Percentiles rank a stretch among this genome's conserved stretches.
These are phyloP conservation scores for Nebria salina DNA, from an alignment of 2,888 invertebrate species.

Conservation along the genomic window DNA sequence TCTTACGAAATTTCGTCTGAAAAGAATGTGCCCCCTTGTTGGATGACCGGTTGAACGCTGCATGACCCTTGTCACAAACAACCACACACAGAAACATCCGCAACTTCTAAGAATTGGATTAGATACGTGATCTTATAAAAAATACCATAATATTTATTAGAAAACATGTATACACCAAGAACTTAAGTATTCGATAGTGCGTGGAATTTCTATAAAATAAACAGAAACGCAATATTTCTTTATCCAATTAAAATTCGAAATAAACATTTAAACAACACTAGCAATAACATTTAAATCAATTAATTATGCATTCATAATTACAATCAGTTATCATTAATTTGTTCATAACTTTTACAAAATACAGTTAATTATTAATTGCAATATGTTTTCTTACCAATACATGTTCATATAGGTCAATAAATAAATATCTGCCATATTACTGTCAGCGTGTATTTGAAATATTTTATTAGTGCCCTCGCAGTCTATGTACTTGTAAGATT, in stretches of 20 bases:
- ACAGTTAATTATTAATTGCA: not conserved
- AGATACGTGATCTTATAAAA: too few species aligned
- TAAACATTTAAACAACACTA: not conserved
- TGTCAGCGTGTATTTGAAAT: slow-evolving; percentile 20
- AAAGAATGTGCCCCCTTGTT: slow-evolving; percentile 25
- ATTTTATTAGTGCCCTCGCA: slow-evolving; percentile 25
- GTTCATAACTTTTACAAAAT: not conserved
- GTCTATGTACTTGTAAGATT: slow-evolving; percentile 11
- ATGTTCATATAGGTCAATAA: not conserved
- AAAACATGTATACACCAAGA: too few species aligned
- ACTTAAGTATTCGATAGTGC: too few species aligned
- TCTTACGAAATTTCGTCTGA: slow-evolving; percentile 26
- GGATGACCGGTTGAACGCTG: slow-evolving; percentile 19
- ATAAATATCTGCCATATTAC: slow-evolving; percentile 10
- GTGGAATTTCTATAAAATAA: too few species aligned
- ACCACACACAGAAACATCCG: not conserved
- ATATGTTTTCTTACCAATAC: not conserved
- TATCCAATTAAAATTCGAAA: not conserved
- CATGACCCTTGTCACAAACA: slow-evolving; percentile 1
- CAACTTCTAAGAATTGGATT: not conserved
- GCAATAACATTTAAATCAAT: not conserved
- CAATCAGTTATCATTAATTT: not conserved
- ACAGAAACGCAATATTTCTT: not conserved
- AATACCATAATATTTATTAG: too few species aligned
- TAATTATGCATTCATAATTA: not conserved